phyloP scores from a whole-genome alignment of 2,888 invertebrate species.

The Chymomyza procnemis region DNA sequence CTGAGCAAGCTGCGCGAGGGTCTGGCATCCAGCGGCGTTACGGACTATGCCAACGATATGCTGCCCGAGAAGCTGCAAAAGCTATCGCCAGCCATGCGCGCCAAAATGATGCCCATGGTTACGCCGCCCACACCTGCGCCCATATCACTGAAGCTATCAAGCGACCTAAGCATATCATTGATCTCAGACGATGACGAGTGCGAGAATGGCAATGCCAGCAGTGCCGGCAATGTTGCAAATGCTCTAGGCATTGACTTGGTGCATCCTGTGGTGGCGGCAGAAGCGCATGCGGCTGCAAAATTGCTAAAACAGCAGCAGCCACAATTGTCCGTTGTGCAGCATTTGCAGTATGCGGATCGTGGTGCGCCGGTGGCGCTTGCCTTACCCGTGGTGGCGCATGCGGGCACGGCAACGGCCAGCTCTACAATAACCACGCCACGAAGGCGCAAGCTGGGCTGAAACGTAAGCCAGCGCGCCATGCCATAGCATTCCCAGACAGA shows the following conservation, averaged over 20 bases:
- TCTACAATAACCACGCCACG: conserved; percentile 36
- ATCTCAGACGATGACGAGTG: conserved; percentile 76
- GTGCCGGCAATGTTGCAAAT: background rate
- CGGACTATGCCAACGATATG: conserved; percentile 64
- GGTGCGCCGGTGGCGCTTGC: conserved; percentile 48
- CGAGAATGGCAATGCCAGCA: conserved; percentile 43
- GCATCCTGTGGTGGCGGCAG: conserved; percentile 43
- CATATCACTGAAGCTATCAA: conserved; percentile 71
- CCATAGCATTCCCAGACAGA: conserved; percentile 2
- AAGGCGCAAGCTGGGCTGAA: conserved; percentile 57
- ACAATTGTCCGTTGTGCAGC: conserved; percentile 64
- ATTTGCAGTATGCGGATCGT: conserved; percentile 54
- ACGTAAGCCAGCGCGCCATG: background rate
- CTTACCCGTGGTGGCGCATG: conserved; percentile 48
- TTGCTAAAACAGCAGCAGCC: conserved; percentile 68
- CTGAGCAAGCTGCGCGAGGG: conserved; percentile 76
- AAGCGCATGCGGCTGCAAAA: conserved; percentile 56
- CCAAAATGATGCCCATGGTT: conserved; percentile 59
- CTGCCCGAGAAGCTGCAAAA: conserved; percentile 60
- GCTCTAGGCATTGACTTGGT: conserved; percentile 13
- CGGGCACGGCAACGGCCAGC: conserved; percentile 26
- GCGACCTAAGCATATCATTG: conserved; percentile 76
- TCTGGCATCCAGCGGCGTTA: conserved; percentile 73
- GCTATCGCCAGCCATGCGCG: conserved; percentile 59
- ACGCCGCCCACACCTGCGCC: conserved; percentile 65